Evolutionary conservation across 2,113 vertebrate species (phyloP), one percentile per base, ranked within the genome.

Genomic region (Cheilinus undulatus): DNA sequence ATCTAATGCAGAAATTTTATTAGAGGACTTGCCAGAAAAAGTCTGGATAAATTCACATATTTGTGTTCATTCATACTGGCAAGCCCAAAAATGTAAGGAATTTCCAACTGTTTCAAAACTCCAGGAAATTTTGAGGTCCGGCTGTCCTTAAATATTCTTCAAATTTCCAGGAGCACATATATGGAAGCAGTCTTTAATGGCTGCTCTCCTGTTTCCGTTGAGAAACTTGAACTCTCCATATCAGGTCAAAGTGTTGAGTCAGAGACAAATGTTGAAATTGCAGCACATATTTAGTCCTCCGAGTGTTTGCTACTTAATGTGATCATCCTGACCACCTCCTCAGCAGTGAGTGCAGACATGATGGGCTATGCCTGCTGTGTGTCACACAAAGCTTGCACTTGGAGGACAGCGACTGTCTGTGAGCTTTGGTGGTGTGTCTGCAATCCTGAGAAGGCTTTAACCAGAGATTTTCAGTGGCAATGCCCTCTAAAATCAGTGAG

Each of bases 321-420:
- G 32, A 23, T 36, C 43, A 48, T 20, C 26, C 19, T 13, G 28
- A 51, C 24, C 14, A 34, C 13, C 30, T 71, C 22, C 26, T 61
- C 45, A 15, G n/a, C 4, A 9, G 22, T 45, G 38, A 50, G 43
- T 6, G 15, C 42, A 72, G 36, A 61, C 34, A 57, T 45, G 28
- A 61, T 73, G 56, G 50, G 67, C 57, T 43, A 62, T n/a, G 15
- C 61, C 42, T 48, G 27, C 42, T 19, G 38, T 58, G 19, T 60
- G 69, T 57, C 51, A 38, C 71, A 61, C 26, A 61, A 13, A 17
- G 34, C 46, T 53, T 19, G 7, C 24, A 7, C 71, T 51, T 60
- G 40, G 28, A 71, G 69, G 46, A 84, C 76, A 82, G 73, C 34
- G 48, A 57, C 62, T 63, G 56, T 81, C 73, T 82, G 72, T 82